Conservation (phyloP, 2,888 invertebrate genomes). For the Pseudolycoriella hygida region DNA sequence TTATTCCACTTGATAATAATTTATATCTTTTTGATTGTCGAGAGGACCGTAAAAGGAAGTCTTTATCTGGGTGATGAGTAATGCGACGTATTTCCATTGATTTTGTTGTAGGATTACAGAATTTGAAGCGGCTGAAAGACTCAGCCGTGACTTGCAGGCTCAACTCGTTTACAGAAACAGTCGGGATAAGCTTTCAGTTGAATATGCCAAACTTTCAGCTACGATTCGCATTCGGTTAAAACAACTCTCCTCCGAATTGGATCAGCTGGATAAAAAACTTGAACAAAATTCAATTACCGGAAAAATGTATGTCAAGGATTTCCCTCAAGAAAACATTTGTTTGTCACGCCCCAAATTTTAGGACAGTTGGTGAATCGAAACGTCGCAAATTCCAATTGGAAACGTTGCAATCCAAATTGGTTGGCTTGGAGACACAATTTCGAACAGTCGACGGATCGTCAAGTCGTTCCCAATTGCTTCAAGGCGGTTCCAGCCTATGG, state of each 20-base stretch:
- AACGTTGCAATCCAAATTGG: slow-evolving; percentile 36
- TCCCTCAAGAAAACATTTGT: not conserved
- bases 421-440: slow-evolving; percentile 35
- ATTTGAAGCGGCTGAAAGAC: slow-evolving; percentile 44
- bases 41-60: too few species aligned
- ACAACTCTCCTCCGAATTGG: slow-evolving; percentile 40
- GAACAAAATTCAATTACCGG: slow-evolving; percentile 27
- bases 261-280: slow-evolving; percentile 37
- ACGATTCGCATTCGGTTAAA: slow-evolving; percentile 39
- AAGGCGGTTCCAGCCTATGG: slow-evolving; percentile 13
- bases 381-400: slow-evolving; percentile 41
- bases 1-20: too few species aligned
- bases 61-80: too few species aligned
- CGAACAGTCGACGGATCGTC: slow-evolving; percentile 10
- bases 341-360: slow-evolving; percentile 15
- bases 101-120: slow-evolving; percentile 36
- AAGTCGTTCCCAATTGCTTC: slow-evolving; percentile 9
- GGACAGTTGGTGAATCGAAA: slow-evolving; percentile 43
- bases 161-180: slow-evolving; percentile 37
- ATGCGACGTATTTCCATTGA: too few species aligned
- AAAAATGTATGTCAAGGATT: slow-evolving; percentile 24
- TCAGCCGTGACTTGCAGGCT: slow-evolving; percentile 43
- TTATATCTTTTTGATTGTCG: too few species aligned
- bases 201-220: slow-evolving; percentile 39
- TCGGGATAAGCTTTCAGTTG: slow-evolving; percentile 32